Evolutionary conservation across 2,113 vertebrate species (phyloP).

Genomic region (Daubentonia madagascariensis): DNA sequence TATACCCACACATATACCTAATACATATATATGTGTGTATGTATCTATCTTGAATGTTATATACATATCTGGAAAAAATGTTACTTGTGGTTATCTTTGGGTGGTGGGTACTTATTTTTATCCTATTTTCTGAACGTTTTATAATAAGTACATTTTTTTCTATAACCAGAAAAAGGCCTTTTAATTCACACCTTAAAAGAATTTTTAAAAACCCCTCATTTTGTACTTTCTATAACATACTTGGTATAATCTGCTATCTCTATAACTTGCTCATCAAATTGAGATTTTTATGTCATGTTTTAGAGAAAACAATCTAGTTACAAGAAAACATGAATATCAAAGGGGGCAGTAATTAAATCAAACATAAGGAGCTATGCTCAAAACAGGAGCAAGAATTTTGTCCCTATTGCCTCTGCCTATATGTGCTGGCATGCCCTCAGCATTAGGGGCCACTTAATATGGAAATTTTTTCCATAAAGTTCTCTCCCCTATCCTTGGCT

Average conservation of each 20-base stretch:
- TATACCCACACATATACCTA: not conserved
- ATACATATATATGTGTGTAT: not conserved
- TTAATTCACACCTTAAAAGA: not conserved
- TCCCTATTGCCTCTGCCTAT: not conserved
- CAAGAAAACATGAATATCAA: not conserved
- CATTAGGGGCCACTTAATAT: not conserved
- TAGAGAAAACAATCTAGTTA: not conserved
- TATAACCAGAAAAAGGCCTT: not conserved
- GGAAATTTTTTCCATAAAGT: not conserved
- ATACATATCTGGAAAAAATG: not conserved
- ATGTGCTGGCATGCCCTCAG: not conserved
- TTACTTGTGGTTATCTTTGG: not conserved
- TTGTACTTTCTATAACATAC: not conserved
- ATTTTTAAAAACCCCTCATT: not conserved
- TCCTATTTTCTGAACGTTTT: slow-evolving; percentile 23
- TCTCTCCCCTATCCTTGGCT: not conserved
- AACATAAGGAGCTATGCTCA: not conserved
- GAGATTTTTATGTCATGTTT: not conserved
- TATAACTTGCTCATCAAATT: not conserved
- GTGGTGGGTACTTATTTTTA: not conserved
- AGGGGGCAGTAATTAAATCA: not conserved
- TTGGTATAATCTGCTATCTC: not conserved
- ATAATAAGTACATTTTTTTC: not conserved
- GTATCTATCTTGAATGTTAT: not conserved
- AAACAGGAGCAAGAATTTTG: not conserved